Conservation (phyloP, 2,797 vertebrate genomes). For the Macropodus opercularis region DNA sequence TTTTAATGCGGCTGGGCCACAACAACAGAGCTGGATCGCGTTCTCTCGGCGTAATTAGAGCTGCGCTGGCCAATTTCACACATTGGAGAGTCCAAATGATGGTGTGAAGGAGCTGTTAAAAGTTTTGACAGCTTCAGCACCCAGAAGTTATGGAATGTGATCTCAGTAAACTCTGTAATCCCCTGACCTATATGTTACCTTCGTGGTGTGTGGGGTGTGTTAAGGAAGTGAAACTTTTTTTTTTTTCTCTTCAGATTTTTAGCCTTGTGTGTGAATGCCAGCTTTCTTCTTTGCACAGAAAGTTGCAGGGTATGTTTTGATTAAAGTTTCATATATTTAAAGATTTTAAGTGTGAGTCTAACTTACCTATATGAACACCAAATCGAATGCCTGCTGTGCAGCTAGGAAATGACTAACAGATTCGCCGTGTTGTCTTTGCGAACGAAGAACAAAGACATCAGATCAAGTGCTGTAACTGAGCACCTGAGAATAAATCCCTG, state of each 20-base stretch:
- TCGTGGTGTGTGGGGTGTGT: neutral
- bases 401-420: neutral
- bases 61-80: constrained; percentile 51
- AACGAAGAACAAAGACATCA: too few relatives aligned
- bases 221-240: constrained; percentile 3
- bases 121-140: constrained; percentile 55
- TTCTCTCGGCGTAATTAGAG: constrained; percentile 53
- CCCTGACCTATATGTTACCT: constrained; percentile 38
- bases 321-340: neutral
- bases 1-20: constrained; percentile 23
- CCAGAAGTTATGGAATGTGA: constrained; percentile 46
- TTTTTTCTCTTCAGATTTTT: neutral
- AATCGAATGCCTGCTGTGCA: neutral
- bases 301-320: neutral
- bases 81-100: constrained; percentile 47
- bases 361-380: neutral
- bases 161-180: constrained; percentile 39
- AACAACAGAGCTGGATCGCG: constrained; percentile 25
- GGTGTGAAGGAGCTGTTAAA: constrained; percentile 41
- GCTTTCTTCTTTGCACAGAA: neutral
- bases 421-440: too few relatives aligned
- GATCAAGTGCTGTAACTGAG: too few relatives aligned
- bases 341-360: neutral
- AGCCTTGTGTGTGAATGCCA: neutral
- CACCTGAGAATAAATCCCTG: too few relatives aligned